Evolutionary conservation across 1,140 invertebrate genomes (phyloP), one percentile per base, ranked within the genome.

Genomic region (Asobara japonica): DNA sequence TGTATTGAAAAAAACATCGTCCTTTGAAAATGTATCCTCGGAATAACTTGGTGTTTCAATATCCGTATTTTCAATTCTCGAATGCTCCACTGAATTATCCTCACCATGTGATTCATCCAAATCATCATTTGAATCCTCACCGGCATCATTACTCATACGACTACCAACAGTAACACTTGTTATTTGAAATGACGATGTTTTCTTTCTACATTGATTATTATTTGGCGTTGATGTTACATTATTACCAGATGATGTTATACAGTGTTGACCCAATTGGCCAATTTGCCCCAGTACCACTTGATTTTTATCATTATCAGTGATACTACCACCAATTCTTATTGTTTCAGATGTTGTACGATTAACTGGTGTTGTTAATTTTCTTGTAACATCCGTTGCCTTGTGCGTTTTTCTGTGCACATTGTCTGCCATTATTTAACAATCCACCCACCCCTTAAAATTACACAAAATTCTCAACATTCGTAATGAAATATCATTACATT

Each of bases 101-200:
- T 93, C 91, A 72, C 95, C 96, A 85, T 96, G 95, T 86, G 94
- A 96, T 90, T 97, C 95, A 86, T 97, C 95, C 83, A 97, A 89
- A 90, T 97, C 96, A 87, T 97, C 95, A 75, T 95, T 94, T 60
- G 95, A 96, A 87, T 97, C 96, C 72, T 95, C 95, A 79, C 95
- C 96, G 72, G 93, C 92, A 86, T 97, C 95, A 82, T 93, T 93
- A 87, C 92, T 94, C 82, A 92, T 90, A 68, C 92, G 91, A 79
- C 92, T 92, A 77, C 92, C 93, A 75, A 94, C 92, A 73, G 93
- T 96, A 71, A 96, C 92, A 83, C 93, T 94, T 8, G 96, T 97
- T 81, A 97, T 97, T 89, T 97, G 95, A 89, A 97, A 97, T 67
- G 95, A 96, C 82, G 94, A 94, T 81, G 91, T 94, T 89, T 94